These are phyloP conservation scores for Orientallactaga bullata DNA, from an alignment of 2,113 vertebrate genomes.

Conservation along the genomic window DNA sequence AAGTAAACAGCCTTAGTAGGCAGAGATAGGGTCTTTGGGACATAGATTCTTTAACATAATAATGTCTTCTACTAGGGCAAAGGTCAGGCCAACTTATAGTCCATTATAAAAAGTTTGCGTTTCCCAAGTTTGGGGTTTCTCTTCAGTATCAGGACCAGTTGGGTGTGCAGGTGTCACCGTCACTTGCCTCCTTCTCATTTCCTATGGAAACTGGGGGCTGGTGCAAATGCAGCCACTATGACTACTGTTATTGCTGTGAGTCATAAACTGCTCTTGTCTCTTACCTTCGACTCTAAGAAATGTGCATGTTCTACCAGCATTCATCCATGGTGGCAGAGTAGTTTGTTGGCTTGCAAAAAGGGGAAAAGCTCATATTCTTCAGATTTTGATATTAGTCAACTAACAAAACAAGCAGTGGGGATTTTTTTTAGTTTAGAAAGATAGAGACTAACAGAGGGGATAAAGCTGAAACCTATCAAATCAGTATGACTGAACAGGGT, in stretches of 20 bases:
- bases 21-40: neutral
- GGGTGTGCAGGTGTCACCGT: neutral
- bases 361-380: slow-evolving; percentile 18
- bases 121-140: neutral
- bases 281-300: neutral
- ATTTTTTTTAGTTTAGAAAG: slow-evolving; percentile 46
- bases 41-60: neutral
- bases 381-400: slow-evolving; percentile 36
- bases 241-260: neutral
- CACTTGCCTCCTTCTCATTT: neutral
- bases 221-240: neutral
- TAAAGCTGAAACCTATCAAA: neutral
- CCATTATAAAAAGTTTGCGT: neutral
- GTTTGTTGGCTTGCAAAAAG: neutral
- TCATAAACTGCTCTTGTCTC: slow-evolving; percentile 33
- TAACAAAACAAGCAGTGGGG: neutral
- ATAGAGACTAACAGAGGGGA: neutral
- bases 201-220: neutral
- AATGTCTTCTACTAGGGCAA: neutral
- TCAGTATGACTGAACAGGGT: neutral
- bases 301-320: neutral
- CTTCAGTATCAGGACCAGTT: neutral
- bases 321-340: neutral
- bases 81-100: neutral
- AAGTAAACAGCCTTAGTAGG: neutral